Conservation (phyloP, 2,113 vertebrate species). For the Gorsachius goisagi region DNA sequence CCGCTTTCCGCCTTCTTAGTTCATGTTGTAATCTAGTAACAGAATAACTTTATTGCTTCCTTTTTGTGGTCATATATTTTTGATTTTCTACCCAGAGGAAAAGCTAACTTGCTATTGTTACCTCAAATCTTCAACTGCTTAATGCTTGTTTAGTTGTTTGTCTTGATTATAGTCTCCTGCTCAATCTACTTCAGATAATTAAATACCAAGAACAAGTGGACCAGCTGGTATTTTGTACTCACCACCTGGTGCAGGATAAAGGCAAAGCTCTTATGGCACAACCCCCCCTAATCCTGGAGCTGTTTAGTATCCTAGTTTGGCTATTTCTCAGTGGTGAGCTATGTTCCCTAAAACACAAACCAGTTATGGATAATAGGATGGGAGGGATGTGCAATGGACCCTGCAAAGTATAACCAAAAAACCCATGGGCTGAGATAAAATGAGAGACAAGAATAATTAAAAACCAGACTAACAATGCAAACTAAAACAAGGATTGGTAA, state of each 20-base stretch:
- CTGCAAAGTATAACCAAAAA: not conserved
- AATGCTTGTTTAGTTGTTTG: not conserved
- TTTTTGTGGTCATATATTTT: not conserved
- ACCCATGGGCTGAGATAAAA: not conserved
- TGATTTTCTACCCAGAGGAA: not conserved
- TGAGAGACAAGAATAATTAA: not conserved
- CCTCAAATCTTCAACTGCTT: not conserved
- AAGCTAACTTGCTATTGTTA: not conserved
- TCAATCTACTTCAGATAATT: not conserved
- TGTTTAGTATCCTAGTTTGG: not conserved
- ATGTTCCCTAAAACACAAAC: not conserved
- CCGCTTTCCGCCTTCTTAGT: not conserved
- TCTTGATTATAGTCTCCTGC: not conserved
- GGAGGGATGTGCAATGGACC: not conserved
- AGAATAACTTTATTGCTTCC: not conserved
- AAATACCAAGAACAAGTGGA: not conserved
- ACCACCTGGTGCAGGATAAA: not conserved
- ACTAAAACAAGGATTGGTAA: not conserved
- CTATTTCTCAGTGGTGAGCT: not conserved
- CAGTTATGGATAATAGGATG: not conserved
- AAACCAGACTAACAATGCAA: not conserved
- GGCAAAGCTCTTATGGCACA: not conserved
- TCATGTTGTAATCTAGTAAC: not conserved
- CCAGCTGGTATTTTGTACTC: constrained; percentile 22
- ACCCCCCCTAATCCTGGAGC: not conserved